Conservation (phyloP, 2,113 vertebrate genomes). For the Bolborhynchus lineola region DNA sequence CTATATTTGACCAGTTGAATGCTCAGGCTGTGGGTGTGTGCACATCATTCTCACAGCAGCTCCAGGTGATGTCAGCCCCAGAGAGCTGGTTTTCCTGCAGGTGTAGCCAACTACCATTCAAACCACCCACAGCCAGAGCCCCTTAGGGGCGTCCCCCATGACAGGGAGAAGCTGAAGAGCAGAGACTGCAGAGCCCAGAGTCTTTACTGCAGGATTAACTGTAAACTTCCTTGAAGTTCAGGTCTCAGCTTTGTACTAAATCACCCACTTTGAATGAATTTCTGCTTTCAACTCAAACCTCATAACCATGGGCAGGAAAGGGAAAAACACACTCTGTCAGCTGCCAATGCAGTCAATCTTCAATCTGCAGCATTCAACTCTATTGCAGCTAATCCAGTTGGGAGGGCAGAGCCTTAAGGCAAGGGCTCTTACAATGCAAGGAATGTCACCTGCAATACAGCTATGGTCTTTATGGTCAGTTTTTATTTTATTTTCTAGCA, state of each 20-base stretch:
- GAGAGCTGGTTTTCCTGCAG: background rate
- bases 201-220: background rate
- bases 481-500: background rate
- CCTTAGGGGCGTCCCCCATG: background rate
- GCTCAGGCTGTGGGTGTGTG: background rate
- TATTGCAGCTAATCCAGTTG: background rate
- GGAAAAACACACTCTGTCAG: background rate
- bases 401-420: background rate
- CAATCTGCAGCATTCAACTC: background rate
- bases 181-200: background rate
- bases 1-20: constrained; percentile 8
- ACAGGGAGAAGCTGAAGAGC: background rate
- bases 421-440: background rate
- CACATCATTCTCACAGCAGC: background rate
- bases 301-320: background rate
- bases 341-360: background rate
- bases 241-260: background rate
- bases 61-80: background rate
- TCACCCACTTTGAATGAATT: background rate
- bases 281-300: constrained; percentile 13
- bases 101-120: background rate
- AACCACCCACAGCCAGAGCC: background rate
- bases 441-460: background rate
- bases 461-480: background rate
- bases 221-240: background rate